Evolutionary conservation across 2,113 vertebrate genomes (phyloP), one percentile per base, ranked within the genome.

Genomic region (Sclerurus mexicanus): DNA sequence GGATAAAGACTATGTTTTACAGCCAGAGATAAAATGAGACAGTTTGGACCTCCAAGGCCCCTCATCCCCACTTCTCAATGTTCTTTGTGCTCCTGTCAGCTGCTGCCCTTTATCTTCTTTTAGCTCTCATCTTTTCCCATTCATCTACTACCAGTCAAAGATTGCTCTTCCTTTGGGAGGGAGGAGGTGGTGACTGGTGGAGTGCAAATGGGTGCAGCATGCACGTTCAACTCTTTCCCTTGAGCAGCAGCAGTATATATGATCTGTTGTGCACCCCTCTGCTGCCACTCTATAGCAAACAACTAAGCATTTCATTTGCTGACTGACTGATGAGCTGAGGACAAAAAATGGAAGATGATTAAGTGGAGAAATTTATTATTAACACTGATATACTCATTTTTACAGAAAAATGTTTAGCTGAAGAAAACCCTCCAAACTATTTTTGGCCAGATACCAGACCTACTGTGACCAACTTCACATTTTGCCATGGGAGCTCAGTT

Each of bases 401-500:
- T 92, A 14, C 55, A 99, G 99, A 97, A 83, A 95, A 97, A 69
- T 99, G 99, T 97, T 88, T 64, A 4, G 69, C 58, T 3, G 94
- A 98, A 49, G 98, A 99, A 92, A 81, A 94, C 2, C 98, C 98
- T 40, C 77, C 96, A 9, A 98, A 98, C 42, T 99, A 98, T 62
- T 83, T 62, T 14, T 99, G 99, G 99, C 98, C 98, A 17, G 91
- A 97, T 87, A 98, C 94, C 72, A 66, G 84, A 68, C 98, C 99
- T 2, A 98, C 95, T 19, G 79, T 98, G 39, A 98, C 97, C 11
- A 91, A 95, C 67, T 74, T 18, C 60, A 94, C 97, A 14, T 95
- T 96, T 7, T 99, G 99, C 95, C 97, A 98, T 21, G 98, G 97
- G 52, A 99, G 98, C 92, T 98, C 98, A 58, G 98, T 98, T 40